Percentiles rank a stretch among this genome's conserved stretches.
phyloP scores from a whole-genome alignment of 1,140 invertebrate genomes.

The Drosophila pseudoobscura region DNA sequence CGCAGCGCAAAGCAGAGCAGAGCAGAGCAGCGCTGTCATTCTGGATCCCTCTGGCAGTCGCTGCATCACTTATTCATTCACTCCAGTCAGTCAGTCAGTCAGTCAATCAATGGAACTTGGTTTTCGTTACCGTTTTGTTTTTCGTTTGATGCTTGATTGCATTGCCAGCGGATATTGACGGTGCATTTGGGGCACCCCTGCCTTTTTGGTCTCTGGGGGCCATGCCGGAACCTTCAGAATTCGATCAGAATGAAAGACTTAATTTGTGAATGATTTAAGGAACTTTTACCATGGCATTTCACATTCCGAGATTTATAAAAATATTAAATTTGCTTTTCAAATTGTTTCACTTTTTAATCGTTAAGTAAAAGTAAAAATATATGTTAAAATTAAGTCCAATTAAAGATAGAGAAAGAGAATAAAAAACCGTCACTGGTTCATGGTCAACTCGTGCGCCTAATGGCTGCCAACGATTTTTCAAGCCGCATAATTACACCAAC shows the following conservation, averaged over 20 bases:
- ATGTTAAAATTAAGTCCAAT: constrained; percentile 10
- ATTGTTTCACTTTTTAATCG: constrained; percentile 37
- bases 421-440: constrained; percentile 68
- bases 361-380: constrained; percentile 34
- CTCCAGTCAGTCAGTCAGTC: constrained; percentile 4
- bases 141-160: constrained; percentile 70
- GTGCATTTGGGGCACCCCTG: constrained; percentile 25
- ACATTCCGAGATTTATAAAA: too few relatives aligned
- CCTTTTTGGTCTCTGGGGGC: neutral
- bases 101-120: constrained; percentile 26
- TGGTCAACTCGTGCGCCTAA: constrained; percentile 76
- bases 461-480: constrained; percentile 58
- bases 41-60: constrained; percentile 3
- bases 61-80: constrained; percentile 45
- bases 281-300: neutral
- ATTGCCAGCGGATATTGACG: constrained; percentile 69
- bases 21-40: neutral
- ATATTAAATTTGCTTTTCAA: constrained; percentile 1
- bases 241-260: too few relatives aligned
- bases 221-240: too few relatives aligned
- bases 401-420: constrained; percentile 26
- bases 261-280: too few relatives aligned
- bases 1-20: constrained; percentile 27
- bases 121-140: constrained; percentile 13
- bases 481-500: constrained; percentile 55